Conservation (phyloP, 2,888 invertebrate species). For the Lycia hirtaria region DNA sequence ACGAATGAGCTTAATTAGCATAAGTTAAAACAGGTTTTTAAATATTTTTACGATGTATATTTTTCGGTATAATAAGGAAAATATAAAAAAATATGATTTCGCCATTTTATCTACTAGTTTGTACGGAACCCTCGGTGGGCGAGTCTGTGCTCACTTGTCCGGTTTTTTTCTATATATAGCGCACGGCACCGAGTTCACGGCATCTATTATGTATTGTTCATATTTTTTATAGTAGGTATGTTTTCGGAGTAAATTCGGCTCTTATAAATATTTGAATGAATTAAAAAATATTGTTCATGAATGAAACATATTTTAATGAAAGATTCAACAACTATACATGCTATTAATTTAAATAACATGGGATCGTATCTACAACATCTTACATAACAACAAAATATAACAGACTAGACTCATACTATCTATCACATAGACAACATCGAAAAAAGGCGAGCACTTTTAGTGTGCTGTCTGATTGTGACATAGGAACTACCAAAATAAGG, state of each 20-base stretch:
- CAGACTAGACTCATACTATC: slow-evolving; percentile 38
- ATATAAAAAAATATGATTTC: too few relatives aligned
- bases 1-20: too few relatives aligned
- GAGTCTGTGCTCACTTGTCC: too few relatives aligned
- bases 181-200: too few relatives aligned
- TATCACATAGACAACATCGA: slow-evolving; percentile 24
- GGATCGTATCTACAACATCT: slow-evolving; percentile 34
- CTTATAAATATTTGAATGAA: background rate
- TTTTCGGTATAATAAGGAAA: too few relatives aligned
- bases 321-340: slow-evolving; percentile 40
- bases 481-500: slow-evolving; percentile 4
- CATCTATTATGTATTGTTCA: too few relatives aligned
- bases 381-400: slow-evolving; percentile 24
- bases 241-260: background rate
- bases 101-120: too few relatives aligned
- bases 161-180: too few relatives aligned
- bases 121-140: too few relatives aligned
- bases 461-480: background rate
- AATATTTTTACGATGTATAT: too few relatives aligned
- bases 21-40: too few relatives aligned
- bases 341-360: slow-evolving; percentile 29
- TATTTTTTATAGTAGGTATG: too few relatives aligned
- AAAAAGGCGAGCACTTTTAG: background rate
- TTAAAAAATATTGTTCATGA: slow-evolving; percentile 8
- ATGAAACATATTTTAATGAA: slow-evolving; percentile 42